Evolutionary conservation across 2,113 vertebrate genomes (phyloP).

Genomic region (Aegithalos caudatus): DNA sequence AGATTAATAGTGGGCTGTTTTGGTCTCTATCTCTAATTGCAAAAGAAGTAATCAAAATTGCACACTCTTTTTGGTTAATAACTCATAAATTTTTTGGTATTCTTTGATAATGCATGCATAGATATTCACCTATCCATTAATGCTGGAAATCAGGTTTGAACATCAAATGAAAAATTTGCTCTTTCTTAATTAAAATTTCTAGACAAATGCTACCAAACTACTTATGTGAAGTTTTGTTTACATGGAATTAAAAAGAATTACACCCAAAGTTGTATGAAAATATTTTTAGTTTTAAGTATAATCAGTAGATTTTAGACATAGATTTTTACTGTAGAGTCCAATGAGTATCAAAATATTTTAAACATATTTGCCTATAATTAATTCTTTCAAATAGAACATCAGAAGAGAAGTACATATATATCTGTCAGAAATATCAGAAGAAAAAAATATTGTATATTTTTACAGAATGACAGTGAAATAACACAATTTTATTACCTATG

Average conservation of each 20-base stretch:
- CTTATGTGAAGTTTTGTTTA: neutral
- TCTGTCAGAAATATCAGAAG: neutral
- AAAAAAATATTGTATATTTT: neutral
- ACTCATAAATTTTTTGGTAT: neutral
- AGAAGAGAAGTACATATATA: neutral
- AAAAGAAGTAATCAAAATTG: neutral
- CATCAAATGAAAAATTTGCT: neutral
- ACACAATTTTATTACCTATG: neutral
- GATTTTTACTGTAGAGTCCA: neutral
- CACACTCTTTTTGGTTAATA: neutral
- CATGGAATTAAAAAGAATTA: neutral
- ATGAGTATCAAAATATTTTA: neutral
- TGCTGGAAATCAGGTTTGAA: neutral
- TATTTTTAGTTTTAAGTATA: neutral
- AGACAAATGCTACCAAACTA: neutral
- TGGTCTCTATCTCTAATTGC: neutral
- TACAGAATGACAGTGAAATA: neutral
- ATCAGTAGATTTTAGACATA: neutral
- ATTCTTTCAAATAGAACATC: neutral
- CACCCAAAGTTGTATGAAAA: neutral
- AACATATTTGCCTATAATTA: neutral
- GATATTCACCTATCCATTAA: neutral
- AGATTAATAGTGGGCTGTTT: neutral
- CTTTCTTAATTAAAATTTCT: neutral
- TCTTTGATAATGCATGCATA: neutral